These are phyloP conservation scores for Aethes cnicana DNA, from an alignment of 2,888 invertebrate species.

Conservation along the genomic window DNA sequence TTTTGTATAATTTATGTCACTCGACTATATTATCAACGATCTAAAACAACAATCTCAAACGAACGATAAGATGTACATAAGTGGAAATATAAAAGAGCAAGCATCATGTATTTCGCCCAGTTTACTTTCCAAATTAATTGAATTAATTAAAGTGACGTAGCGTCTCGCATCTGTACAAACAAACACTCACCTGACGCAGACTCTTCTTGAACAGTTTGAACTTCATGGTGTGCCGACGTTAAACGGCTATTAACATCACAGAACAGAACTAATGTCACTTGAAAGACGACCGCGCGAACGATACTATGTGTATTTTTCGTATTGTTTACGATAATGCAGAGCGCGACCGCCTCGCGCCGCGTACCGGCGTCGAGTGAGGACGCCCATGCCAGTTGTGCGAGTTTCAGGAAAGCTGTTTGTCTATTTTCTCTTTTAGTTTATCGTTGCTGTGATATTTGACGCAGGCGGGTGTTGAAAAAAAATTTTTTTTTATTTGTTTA, in stretches of 20 bases:
- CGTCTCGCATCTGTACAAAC: conserved; percentile 43
- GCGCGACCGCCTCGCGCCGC: neutral
- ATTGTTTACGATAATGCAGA: conserved; percentile 1
- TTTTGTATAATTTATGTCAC: no score
- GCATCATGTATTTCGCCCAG: neutral
- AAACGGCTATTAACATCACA: conserved; percentile 31
- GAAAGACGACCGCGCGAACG: conserved; percentile 33
- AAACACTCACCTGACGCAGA: conserved; percentile 61
- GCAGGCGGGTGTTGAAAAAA: conserved; percentile 4
- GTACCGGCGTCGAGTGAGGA: conserved; percentile 13
- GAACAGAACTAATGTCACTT: conserved; percentile 44
- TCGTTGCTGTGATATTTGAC: conserved; percentile 10
- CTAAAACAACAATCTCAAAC: no score
- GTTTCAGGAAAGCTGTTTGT: conserved; percentile 32
- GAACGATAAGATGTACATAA: no score
- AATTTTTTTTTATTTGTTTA: no score
- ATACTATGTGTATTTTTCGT: conserved; percentile 4
- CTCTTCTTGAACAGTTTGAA: conserved; percentile 74
- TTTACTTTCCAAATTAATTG: conserved; percentile 3
- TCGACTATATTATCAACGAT: no score
- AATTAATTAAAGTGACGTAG: conserved; percentile 18
- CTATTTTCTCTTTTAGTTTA: conserved; percentile 23
- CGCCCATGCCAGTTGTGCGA: conserved; percentile 1
- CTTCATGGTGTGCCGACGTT: conserved; percentile 53
- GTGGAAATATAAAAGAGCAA: no score